Evolutionary conservation across 2,888 invertebrate species (phyloP).

Genomic region (Aricia artaxerxes): DNA sequence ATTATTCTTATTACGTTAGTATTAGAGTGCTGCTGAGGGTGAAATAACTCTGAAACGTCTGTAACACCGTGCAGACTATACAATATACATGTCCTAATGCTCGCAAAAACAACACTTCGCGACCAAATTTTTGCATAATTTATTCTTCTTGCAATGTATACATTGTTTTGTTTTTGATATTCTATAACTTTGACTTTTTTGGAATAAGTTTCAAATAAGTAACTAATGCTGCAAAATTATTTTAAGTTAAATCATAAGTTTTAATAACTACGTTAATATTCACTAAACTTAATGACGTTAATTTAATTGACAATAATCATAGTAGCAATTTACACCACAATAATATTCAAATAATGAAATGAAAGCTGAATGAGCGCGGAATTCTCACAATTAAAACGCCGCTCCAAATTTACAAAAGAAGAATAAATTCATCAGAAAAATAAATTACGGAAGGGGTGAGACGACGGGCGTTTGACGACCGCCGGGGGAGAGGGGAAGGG

Average conservation of each 20-base stretch:
- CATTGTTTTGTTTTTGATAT: not conserved
- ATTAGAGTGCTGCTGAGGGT: not conserved
- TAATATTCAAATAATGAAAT: not conserved
- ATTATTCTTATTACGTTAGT: not conserved
- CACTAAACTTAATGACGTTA: too few species aligned
- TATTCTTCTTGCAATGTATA: not conserved
- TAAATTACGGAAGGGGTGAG: constrained; percentile 22
- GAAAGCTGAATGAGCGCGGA: not conserved
- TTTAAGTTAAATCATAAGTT: too few species aligned
- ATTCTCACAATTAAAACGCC: constrained; percentile 14
- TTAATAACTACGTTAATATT: too few species aligned
- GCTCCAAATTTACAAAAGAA: constrained; percentile 4
- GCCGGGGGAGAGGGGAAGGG: not conserved
- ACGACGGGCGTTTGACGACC: not conserved
- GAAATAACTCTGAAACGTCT: not conserved
- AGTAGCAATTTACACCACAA: not conserved
- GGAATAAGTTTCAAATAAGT: too few species aligned
- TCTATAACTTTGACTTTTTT: not conserved
- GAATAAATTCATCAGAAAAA: constrained; percentile 24
- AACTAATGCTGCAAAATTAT: too few species aligned
- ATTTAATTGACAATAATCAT: not conserved
- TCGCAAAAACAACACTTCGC: not conserved
- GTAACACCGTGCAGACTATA: not conserved
- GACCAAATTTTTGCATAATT: constrained; percentile 4
- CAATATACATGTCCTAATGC: not conserved